Conservation (phyloP, 1,140 invertebrate species). For the Ips nitidus region DNA sequence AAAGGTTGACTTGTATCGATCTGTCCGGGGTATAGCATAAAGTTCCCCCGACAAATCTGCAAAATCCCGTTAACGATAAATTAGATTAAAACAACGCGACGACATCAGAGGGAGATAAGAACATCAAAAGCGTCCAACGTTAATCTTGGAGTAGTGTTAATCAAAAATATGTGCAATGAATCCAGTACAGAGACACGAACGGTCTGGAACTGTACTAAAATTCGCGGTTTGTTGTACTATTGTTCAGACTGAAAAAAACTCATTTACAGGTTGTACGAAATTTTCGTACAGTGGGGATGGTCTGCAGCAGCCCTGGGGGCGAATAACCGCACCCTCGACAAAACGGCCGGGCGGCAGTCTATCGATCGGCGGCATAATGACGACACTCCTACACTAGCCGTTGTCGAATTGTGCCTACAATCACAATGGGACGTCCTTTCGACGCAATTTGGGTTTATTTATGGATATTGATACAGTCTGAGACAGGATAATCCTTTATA, state of each 20-base stretch:
- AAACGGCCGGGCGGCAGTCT: conserved; percentile 12
- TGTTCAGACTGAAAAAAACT: too few species aligned
- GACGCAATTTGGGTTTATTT: neutral
- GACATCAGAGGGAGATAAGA: neutral
- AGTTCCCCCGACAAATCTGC: conserved; percentile 1
- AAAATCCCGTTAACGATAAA: conserved; percentile 2
- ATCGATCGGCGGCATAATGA: conserved; percentile 8
- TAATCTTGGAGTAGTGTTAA: conserved; percentile 19
- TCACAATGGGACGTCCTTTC: neutral
- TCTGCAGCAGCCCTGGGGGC: neutral
- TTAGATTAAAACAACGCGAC: conserved; percentile 10
- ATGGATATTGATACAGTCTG: neutral
- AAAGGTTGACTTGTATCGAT: neutral
- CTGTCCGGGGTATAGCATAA: conserved; percentile 1
- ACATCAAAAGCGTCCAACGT: conserved; percentile 4
- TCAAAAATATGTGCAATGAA: conserved; percentile 12
- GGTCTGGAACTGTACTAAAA: neutral
- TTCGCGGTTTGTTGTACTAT: too few species aligned
- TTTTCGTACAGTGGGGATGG: too few species aligned
- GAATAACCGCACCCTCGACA: conserved; percentile 14
- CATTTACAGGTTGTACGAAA: too few species aligned
- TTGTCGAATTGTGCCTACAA: conserved; percentile 11
- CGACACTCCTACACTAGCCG: conserved; percentile 13
- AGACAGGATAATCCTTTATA: too few species aligned
- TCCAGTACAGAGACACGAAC: neutral